phyloP scores from a whole-genome alignment of 2,888 invertebrate genomes.

The Agriopis aurantiaria region DNA sequence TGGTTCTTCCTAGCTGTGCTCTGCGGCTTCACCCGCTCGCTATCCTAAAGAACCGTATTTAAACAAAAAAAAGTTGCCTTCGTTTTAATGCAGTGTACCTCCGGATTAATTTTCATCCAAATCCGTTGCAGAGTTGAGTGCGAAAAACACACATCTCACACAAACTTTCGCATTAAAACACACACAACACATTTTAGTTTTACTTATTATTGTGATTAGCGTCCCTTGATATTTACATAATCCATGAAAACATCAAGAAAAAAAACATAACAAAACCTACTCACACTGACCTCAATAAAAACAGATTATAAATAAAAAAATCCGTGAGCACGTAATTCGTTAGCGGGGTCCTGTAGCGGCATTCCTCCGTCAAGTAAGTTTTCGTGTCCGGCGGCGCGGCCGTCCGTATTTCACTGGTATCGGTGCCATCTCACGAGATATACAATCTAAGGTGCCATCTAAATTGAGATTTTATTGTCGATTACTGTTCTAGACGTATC shows the following conservation, averaged over 20 bases:
- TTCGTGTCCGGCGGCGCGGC: slow-evolving; percentile 80
- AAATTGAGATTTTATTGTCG: slow-evolving; percentile 87
- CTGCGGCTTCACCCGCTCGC: no score
- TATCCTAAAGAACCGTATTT: no score
- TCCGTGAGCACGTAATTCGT: slow-evolving; percentile 80
- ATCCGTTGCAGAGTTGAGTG: no score
- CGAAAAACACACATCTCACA: no score
- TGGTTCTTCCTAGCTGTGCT: no score
- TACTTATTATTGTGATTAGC: no score
- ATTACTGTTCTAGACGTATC: slow-evolving; percentile 86
- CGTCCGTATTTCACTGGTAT: slow-evolving; percentile 85
- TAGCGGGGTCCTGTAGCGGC: slow-evolving; percentile 80
- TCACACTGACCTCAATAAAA: slow-evolving; percentile 43
- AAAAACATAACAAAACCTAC: slow-evolving; percentile 42
- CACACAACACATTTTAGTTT: no score
- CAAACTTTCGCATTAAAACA: no score
- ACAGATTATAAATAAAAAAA: slow-evolving; percentile 55
- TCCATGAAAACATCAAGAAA: slow-evolving; percentile 14
- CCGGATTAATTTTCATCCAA: no score
- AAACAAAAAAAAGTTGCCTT: no score
- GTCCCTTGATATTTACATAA: slow-evolving; percentile 8
- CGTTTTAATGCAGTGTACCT: no score
- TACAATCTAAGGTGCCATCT: slow-evolving; percentile 67
- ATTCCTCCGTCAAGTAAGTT: slow-evolving; percentile 85
- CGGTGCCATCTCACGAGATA: slow-evolving; percentile 75